Evolutionary conservation across 2,113 vertebrate genomes (phyloP).

Genomic region (Willisornis vidua): DNA sequence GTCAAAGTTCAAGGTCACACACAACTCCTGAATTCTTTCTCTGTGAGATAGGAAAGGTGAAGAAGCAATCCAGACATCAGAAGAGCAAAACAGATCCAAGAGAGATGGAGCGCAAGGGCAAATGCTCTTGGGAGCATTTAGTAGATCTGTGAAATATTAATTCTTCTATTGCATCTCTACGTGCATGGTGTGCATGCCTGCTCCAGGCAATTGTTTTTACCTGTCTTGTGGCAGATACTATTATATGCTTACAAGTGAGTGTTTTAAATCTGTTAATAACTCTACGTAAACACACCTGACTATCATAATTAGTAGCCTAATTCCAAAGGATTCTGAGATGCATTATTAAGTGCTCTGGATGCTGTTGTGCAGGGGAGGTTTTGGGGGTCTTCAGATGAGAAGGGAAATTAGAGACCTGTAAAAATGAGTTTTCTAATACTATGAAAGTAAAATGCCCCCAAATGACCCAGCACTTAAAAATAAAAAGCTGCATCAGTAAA

Average conservation of each 20-base stretch:
- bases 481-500: not conserved
- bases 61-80: not conserved
- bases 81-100: not conserved
- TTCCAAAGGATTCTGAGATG: not conserved
- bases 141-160: not conserved
- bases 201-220: not conserved
- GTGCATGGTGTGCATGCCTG: accelerated
- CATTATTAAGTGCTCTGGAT: accelerated
- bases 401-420: not conserved
- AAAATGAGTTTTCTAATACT: not conserved
- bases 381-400: not conserved
- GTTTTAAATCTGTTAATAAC: not conserved
- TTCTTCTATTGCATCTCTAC: not conserved
- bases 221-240: not conserved
- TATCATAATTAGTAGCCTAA: not conserved
- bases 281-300: not conserved
- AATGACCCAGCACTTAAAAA: not conserved
- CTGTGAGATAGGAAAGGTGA: not conserved
- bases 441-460: not conserved
- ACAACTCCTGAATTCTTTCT: not conserved
- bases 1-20: not conserved
- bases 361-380: not conserved
- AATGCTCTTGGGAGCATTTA: not conserved
- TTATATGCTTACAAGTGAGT: not conserved
- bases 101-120: not conserved